These are phyloP conservation scores for Stenurella melanura DNA, from an alignment of 2,888 invertebrate genomes.

Conservation along the genomic window DNA sequence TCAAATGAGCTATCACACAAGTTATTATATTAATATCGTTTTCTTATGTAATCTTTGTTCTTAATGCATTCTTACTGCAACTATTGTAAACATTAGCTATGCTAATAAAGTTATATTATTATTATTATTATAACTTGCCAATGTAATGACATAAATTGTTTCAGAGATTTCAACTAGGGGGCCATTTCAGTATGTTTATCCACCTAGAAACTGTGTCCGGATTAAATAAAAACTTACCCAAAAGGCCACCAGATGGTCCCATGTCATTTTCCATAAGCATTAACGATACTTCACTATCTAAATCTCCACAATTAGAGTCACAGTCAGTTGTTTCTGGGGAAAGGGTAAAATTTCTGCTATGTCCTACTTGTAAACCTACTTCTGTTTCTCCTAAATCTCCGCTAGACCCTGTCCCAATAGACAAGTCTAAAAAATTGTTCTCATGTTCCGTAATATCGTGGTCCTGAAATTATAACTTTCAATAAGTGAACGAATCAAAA, in stretches of 20 bases:
- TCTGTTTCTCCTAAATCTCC: conserved; percentile 81
- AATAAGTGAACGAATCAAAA: background rate
- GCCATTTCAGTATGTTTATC: no score
- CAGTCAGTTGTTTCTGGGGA: conserved; percentile 96
- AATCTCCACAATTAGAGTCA: conserved; percentile 90
- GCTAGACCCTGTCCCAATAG: conserved; percentile 79
- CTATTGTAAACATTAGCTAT: no score
- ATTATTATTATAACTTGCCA: no score
- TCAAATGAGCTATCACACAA: no score
- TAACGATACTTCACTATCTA: conserved; percentile 89
- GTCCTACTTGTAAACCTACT: conserved; percentile 79
- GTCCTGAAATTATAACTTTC: conserved; percentile 67
- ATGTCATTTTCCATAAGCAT: conserved; percentile 83
- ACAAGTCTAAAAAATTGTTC: conserved; percentile 78
- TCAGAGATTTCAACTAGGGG: no score
- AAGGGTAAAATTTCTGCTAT: conserved; percentile 89
- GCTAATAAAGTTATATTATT: no score
- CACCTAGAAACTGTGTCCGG: no score
- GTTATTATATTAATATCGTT: no score
- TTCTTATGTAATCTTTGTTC: no score
- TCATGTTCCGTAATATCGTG: conserved; percentile 75
- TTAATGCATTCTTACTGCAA: no score
- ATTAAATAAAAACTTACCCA: conserved; percentile 60
- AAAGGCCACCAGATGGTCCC: conserved; percentile 70
- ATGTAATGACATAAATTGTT: no score